Conservation (phyloP, 1,140 invertebrate genomes). For the Brachionus sp. region DNA sequence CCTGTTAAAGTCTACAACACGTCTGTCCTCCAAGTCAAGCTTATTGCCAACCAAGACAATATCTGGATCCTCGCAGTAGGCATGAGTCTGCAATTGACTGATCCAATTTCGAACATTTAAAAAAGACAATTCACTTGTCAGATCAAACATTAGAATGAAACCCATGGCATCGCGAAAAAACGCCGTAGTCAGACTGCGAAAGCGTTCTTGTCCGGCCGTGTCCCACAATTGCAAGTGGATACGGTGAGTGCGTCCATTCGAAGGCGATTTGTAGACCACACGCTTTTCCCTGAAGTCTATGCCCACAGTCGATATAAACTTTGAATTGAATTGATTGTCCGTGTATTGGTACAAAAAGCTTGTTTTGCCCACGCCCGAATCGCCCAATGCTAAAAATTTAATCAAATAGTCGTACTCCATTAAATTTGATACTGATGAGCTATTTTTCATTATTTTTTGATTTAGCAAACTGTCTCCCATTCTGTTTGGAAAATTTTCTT, state of each 20-base stretch:
- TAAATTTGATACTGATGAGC: constrained; percentile 7
- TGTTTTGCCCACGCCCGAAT: constrained; percentile 60
- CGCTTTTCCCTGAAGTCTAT: constrained; percentile 92
- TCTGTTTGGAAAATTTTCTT: too few relatives aligned
- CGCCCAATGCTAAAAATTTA: constrained; percentile 77
- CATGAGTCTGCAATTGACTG: constrained; percentile 85
- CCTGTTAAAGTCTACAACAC: constrained; percentile 74
- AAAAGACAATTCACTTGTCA: constrained; percentile 92
- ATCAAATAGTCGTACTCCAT: constrained; percentile 90
- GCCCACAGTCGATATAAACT: constrained; percentile 93
- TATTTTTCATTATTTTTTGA: not conserved
- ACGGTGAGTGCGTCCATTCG: constrained; percentile 20
- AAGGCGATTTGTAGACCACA: constrained; percentile 39
- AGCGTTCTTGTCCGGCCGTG: constrained; percentile 61
- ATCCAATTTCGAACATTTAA: constrained; percentile 92
- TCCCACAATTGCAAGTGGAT: constrained; percentile 46
- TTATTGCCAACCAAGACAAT: constrained; percentile 93
- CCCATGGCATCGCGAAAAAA: constrained; percentile 99
- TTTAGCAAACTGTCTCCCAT: constrained; percentile 41
- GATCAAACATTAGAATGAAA: constrained; percentile 88
- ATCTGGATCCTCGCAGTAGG: constrained; percentile 89
- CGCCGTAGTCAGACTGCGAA: constrained; percentile 88
- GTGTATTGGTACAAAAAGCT: constrained; percentile 79
- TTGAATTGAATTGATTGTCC: constrained; percentile 82
- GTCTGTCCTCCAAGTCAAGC: constrained; percentile 75